These are phyloP conservation scores for Astreopora myriophthalma DNA, from an alignment of 64 coral and sea anemone genomes.

Conservation along the genomic window DNA sequence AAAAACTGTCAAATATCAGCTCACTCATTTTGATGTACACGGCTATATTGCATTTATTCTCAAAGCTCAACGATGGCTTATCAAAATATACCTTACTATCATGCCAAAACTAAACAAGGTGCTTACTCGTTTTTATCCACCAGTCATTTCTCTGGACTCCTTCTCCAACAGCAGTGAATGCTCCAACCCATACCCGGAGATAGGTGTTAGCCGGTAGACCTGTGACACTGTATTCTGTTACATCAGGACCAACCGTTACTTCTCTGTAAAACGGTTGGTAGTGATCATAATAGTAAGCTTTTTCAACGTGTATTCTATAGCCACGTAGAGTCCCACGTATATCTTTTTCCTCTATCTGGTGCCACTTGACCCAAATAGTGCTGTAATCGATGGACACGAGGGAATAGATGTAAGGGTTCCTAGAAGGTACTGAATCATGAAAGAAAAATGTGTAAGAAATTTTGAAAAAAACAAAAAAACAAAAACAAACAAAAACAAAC, in stretches of 20 bases:
- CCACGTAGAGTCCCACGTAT: background rate
- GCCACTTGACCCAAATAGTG: background rate
- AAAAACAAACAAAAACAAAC: background rate
- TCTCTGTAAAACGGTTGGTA: background rate
- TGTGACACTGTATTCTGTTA: background rate
- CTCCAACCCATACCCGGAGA: background rate
- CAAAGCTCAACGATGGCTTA: no score
- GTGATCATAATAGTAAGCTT: background rate
- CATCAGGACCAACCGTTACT: background rate
- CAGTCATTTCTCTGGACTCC: background rate
- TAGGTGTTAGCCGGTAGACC: background rate
- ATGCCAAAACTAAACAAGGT: no score
- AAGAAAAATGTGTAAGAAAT: background rate
- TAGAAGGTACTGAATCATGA: background rate
- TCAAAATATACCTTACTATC: no score
- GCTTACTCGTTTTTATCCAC: constrained; percentile 18
- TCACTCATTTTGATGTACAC: no score
- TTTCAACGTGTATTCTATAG: background rate
- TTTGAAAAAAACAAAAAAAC: background rate
- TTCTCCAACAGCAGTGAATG: background rate
- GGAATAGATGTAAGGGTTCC: background rate
- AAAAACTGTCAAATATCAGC: no score
- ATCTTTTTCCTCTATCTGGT: background rate
- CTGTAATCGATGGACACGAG: background rate
- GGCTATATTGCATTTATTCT: no score